These are phyloP conservation scores for Aphodius sticticus DNA, from an alignment of 2,888 invertebrate genomes.

Conservation along the genomic window DNA sequence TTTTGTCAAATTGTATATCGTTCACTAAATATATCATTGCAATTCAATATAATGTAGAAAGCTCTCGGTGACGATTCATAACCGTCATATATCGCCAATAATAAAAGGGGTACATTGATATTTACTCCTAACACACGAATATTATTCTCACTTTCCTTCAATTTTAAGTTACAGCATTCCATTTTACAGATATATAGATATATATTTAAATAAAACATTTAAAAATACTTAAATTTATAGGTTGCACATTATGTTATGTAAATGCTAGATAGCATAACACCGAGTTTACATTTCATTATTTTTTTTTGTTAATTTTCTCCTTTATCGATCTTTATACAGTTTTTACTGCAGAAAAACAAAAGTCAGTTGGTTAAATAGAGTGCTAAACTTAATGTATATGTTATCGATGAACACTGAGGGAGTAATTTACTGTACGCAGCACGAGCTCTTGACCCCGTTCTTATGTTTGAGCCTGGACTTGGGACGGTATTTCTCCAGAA, in stretches of 20 bases:
- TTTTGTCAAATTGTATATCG: background rate
- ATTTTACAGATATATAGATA: background rate
- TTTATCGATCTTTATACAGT: conserved; percentile 11
- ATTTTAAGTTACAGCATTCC: background rate
- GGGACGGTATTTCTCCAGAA: conserved; percentile 97
- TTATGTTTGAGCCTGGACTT: conserved; percentile 91
- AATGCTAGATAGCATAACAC: background rate
- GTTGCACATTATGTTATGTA: background rate
- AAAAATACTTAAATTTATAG: background rate
- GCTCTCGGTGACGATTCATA: background rate
- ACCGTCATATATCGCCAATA: background rate
- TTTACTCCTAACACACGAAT: background rate
- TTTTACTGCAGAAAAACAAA: conserved; percentile 19
- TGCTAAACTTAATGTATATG: conserved; percentile 17
- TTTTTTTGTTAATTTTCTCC: conserved; percentile 11
- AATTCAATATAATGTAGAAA: background rate
- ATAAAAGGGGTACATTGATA: background rate
- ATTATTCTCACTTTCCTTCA: background rate
- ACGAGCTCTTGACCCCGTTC: conserved; percentile 91
- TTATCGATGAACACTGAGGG: conserved; percentile 24
- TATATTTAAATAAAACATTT: background rate
- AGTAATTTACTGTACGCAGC: conserved; percentile 80
- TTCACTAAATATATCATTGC: background rate
- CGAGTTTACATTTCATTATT: conserved; percentile 4
- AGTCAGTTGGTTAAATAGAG: conserved; percentile 14